Percentiles rank a stretch among this genome's conserved stretches.
These are phyloP conservation scores for Lasius fuliginosus DNA, from an alignment of 2,888 invertebrate species.

Conservation along the genomic window DNA sequence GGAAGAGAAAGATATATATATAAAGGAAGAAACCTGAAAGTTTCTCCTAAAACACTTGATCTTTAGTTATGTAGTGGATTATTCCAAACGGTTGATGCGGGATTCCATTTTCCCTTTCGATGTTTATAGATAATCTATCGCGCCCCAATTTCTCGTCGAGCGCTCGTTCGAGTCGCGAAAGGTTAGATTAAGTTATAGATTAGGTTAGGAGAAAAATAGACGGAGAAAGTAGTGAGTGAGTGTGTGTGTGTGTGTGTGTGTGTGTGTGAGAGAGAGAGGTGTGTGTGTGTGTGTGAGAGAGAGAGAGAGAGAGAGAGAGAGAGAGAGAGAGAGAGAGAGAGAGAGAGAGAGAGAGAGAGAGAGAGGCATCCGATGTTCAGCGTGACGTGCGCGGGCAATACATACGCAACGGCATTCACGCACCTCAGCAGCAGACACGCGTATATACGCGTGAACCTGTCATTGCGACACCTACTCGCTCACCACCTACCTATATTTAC, in stretches of 20 bases:
- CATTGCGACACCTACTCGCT: background rate
- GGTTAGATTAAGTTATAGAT: slow-evolving; percentile 39
- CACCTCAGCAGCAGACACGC: background rate
- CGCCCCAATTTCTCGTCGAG: slow-evolving; percentile 26
- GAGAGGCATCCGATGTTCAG: background rate
- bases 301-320: no score
- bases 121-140: slow-evolving; percentile 14
- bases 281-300: no score
- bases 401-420: background rate
- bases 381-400: background rate
- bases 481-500: slow-evolving; percentile 12
- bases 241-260: no score
- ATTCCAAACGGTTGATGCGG: slow-evolving; percentile 17
- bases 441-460: background rate
- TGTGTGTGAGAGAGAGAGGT: no score
- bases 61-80: background rate
- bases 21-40: background rate
- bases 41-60: background rate
- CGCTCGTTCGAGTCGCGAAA: slow-evolving; percentile 28
- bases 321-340: background rate
- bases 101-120: slow-evolving; percentile 48
- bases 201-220: slow-evolving; percentile 12
- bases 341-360: background rate
- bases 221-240: no score
- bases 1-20: slow-evolving; percentile 78